phyloP scores from a whole-genome alignment of 1,140 invertebrate genomes.

The Andricus grossulariae region DNA sequence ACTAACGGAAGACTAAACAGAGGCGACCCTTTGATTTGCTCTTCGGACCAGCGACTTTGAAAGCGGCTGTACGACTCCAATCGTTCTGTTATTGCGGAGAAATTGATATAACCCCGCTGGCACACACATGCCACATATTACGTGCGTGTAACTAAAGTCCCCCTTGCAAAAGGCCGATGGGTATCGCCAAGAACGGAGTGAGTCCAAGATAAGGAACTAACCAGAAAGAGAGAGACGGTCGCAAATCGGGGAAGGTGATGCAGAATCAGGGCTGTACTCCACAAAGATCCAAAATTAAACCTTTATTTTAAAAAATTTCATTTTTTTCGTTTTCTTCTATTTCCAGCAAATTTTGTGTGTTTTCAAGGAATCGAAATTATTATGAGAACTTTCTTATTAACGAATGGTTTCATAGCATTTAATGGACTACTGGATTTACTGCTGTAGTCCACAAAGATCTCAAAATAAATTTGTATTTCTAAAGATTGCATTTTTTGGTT shows the following conservation, averaged over 20 bases:
- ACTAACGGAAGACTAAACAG: background rate
- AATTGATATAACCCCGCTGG: constrained; percentile 58
- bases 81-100: constrained; percentile 60
- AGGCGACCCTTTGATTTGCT: background rate
- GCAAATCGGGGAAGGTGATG: background rate
- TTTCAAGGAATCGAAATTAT: too few species aligned
- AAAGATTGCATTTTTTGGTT: background rate
- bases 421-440: background rate
- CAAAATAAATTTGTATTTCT: background rate
- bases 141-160: constrained; percentile 20
- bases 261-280: constrained; percentile 23
- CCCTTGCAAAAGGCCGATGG: constrained; percentile 27
- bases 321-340: background rate
- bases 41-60: constrained; percentile 37
- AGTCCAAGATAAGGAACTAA: constrained; percentile 35
- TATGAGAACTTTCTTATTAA: too few species aligned
- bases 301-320: background rate
- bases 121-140: constrained; percentile 28
- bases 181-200: constrained; percentile 33
- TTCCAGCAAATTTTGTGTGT: too few species aligned
- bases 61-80: constrained; percentile 52
- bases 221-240: constrained; percentile 15
- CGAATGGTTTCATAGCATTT: too few species aligned
- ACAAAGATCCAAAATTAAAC: background rate
- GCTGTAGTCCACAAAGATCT: background rate